Base-by-base conservation (phyloP, 1,140 invertebrate genomes). In the Spodoptera frugiperda region DNA sequence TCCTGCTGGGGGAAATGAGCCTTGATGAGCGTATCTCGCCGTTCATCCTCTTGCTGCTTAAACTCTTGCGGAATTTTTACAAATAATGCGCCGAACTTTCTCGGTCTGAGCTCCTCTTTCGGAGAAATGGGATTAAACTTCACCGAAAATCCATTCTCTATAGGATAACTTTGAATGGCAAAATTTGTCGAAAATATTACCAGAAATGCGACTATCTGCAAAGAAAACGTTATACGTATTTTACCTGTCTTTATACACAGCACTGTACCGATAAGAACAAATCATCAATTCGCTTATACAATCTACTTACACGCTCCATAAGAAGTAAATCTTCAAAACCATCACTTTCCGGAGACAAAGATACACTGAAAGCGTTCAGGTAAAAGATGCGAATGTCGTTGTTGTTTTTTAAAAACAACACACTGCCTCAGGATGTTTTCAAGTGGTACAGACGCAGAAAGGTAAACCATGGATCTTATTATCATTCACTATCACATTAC, bases 141-240 rank as follows among this genome's bases (percentile, higher is more conserved):
- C 11, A 89, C 68, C 55, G 68, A 85, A 61, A 89, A 88, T 39
- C 88, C 87, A 67, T 89, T 89, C 54, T 85, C 85, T 44, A 89
- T 83, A 3, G 89, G 87, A 14, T 83, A 70, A 72, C 86, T 65
- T 59, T 80, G 71, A 72, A 76, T 78, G 17, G 48, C 15, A 30
- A 61, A 53, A 8, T 70, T 61, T 9, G 51, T 75, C 61, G 71
- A 48, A 51, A 51, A 70, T 51, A 71, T 48, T 70, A 67, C 74
- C 9, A 67, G 53, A 21, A 74, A 59, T 54, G 48, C 21, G 46
- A 53, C 65, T 4, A 82, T 46, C 78, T 82, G 78, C n/a, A 77
- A 77, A 72, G 14, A 39, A 61, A 70, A 59, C 48, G 19, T 33
- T 49, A 33, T 17, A 19, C 3, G 4, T 5, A 1, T 19, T 25